A percentile compares a stretch with the other conserved stretches of the same genome.
Conservation (phyloP, 2,113 vertebrate genomes). For the Apeltes quadracus region DNA sequence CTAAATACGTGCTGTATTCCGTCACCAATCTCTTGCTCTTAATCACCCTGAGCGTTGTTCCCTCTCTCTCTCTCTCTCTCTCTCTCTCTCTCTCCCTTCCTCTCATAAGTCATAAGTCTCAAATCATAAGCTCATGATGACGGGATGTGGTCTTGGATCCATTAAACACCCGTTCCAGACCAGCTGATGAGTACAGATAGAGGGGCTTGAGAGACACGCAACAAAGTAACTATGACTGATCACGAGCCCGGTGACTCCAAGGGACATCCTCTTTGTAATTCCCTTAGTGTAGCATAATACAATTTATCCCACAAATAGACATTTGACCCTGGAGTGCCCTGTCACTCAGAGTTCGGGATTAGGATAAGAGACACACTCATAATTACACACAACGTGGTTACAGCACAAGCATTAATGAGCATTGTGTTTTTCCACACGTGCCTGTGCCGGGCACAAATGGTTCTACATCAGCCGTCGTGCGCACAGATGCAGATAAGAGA, state of each 20-base stretch:
- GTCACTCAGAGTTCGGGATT: slow-evolving; percentile 77
- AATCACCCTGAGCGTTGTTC: slow-evolving; percentile 32
- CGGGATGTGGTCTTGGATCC: slow-evolving; percentile 67
- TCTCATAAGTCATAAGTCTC: slow-evolving; percentile 51
- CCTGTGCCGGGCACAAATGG: slow-evolving; percentile 30
- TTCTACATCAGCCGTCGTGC: slow-evolving; percentile 29
- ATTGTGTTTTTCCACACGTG: slow-evolving; percentile 36
- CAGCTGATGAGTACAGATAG: slow-evolving; percentile 70
- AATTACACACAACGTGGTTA: slow-evolving; percentile 58
- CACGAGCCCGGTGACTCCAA: slow-evolving; percentile 64
- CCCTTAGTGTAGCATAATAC: slow-evolving; percentile 78
- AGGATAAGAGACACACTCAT: slow-evolving; percentile 60
- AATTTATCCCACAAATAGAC: slow-evolving; percentile 80
- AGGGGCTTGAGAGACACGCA: slow-evolving; percentile 68
- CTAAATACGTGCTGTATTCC: slow-evolving; percentile 19
- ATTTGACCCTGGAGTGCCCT: slow-evolving; percentile 73
- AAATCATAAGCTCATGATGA: slow-evolving; percentile 71
- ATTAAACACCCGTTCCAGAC: slow-evolving; percentile 75
- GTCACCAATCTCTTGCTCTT: slow-evolving; percentile 30
- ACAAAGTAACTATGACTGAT: slow-evolving; percentile 79
- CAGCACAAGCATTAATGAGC: slow-evolving; percentile 35
- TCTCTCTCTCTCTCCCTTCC: slow-evolving; percentile 26
- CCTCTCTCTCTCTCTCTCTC: slow-evolving; percentile 16
- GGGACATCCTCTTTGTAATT: slow-evolving; percentile 81
- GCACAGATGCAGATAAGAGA: slow-evolving; percentile 52